Conservation (phyloP, 2,888 invertebrate genomes). For the Dasypolia templi region DNA sequence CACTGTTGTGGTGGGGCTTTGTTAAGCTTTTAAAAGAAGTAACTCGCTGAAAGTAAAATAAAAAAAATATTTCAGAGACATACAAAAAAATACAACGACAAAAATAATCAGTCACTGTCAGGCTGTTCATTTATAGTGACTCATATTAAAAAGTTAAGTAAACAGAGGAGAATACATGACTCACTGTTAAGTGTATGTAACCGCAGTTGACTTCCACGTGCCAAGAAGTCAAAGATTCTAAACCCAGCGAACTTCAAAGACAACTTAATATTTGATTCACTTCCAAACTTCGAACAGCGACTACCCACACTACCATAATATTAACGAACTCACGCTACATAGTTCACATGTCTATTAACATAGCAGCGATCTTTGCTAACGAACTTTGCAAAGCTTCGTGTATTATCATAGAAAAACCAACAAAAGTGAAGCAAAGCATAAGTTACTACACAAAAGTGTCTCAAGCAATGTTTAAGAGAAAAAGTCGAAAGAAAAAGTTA, state of each 20-base stretch:
- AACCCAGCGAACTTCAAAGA: constrained; percentile 40
- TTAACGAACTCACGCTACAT: constrained; percentile 34
- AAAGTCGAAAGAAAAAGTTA: constrained; percentile 47
- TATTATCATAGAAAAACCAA: constrained; percentile 1
- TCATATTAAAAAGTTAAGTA: neutral
- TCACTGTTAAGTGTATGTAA: neutral
- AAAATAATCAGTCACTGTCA: neutral
- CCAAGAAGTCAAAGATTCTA: constrained; percentile 47
- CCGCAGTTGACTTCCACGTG: constrained; percentile 13
- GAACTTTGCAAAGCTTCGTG: constrained; percentile 20
- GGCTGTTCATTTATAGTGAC: neutral
- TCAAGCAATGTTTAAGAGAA: constrained; percentile 42
- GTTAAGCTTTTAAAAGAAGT: neutral
- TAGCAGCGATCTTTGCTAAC: constrained; percentile 25
- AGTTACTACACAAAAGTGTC: constrained; percentile 44
- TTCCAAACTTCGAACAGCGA: constrained; percentile 32
- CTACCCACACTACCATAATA: constrained; percentile 42
- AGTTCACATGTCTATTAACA: constrained; percentile 34
- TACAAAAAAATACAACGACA: neutral
- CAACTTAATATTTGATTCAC: constrained; percentile 55
- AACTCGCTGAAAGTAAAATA: neutral
- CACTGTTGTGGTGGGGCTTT: neutral
- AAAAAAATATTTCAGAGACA: too few species aligned
- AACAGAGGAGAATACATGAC: neutral
- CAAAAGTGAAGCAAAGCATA: constrained; percentile 32